Percentiles rank a stretch among this genome's conserved stretches.
Conservation (phyloP, 2,888 invertebrate genomes). For the Trachelus iudaicus region DNA sequence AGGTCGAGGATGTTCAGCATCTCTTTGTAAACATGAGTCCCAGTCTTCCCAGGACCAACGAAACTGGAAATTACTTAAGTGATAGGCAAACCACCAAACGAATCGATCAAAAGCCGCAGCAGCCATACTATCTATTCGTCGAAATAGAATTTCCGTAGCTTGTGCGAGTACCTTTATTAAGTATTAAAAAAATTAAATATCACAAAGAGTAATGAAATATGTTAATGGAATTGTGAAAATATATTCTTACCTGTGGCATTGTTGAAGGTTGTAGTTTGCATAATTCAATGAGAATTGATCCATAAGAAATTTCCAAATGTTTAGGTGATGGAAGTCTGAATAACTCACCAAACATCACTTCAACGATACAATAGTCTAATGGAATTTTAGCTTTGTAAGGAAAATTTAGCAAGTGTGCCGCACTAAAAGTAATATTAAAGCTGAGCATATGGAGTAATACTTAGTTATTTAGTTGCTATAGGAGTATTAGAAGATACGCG, state of each 20-base stretch:
- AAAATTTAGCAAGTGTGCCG: constrained; percentile 90
- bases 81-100: constrained; percentile 97
- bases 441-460: neutral
- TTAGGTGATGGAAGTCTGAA: constrained; percentile 92
- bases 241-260: constrained; percentile 83
- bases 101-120: constrained; percentile 96
- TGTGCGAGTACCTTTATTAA: constrained; percentile 83
- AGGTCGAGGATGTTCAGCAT: constrained; percentile 90
- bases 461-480: neutral
- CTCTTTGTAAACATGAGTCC: constrained; percentile 87
- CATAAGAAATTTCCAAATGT: constrained; percentile 92
- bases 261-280: constrained; percentile 97
- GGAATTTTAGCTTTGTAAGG: constrained; percentile 95
- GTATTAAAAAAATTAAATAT: constrained; percentile 11
- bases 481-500: neutral
- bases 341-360: constrained; percentile 94
- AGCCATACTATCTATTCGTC: constrained; percentile 97
- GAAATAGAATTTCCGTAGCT: constrained; percentile 96
- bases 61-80: constrained; percentile 98
- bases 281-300: constrained; percentile 94
- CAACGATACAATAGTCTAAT: constrained; percentile 97
- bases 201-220: neutral
- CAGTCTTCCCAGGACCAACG: constrained; percentile 99
- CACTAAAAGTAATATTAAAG: constrained; percentile 67
- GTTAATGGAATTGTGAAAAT: neutral